A percentile compares a stretch with the other conserved stretches of the same genome.
Conservation (phyloP, 2,888 invertebrate species). For the Aphidius colemani region DNA sequence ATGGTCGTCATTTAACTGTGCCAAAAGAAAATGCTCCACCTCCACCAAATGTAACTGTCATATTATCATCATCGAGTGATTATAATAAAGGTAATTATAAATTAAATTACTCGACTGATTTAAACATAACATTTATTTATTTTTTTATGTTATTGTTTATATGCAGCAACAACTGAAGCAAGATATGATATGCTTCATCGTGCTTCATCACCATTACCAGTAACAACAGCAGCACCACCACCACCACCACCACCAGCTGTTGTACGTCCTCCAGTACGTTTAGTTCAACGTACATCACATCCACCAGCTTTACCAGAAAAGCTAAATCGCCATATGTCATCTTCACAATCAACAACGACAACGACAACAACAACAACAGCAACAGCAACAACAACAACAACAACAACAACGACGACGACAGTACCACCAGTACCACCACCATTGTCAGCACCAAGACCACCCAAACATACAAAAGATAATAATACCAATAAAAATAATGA, state of each 20-base stretch:
- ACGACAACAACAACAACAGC: conserved; percentile 53
- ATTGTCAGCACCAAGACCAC: conserved; percentile 50
- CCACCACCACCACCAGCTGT: conserved; percentile 45
- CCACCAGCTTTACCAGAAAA: conserved; percentile 52
- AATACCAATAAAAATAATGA: conserved; percentile 63
- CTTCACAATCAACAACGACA: conserved; percentile 27
- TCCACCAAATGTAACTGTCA: conserved; percentile 53
- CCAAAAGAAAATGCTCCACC: conserved; percentile 62
- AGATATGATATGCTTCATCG: conserved; percentile 60
- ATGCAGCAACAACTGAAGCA: conserved; percentile 51
- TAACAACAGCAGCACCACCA: conserved; percentile 50
- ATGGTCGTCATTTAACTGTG: conserved; percentile 56
- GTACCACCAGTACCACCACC: conserved; percentile 55
- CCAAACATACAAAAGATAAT: conserved; percentile 48
- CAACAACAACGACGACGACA: conserved; percentile 27
- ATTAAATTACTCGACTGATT: neutral
- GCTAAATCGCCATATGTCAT: conserved; percentile 36
- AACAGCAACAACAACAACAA: conserved; percentile 43
- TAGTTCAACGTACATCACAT: conserved; percentile 24
- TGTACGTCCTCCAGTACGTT: conserved; percentile 43
- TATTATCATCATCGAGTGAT: conserved; percentile 48
- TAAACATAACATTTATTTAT: neutral
- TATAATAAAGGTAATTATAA: conserved; percentile 50
- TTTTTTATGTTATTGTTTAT: conserved; percentile 8
- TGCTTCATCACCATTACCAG: conserved; percentile 53